Evolutionary conservation across 2,888 invertebrate species (phyloP).

Genomic region (Tenthredo livida): DNA sequence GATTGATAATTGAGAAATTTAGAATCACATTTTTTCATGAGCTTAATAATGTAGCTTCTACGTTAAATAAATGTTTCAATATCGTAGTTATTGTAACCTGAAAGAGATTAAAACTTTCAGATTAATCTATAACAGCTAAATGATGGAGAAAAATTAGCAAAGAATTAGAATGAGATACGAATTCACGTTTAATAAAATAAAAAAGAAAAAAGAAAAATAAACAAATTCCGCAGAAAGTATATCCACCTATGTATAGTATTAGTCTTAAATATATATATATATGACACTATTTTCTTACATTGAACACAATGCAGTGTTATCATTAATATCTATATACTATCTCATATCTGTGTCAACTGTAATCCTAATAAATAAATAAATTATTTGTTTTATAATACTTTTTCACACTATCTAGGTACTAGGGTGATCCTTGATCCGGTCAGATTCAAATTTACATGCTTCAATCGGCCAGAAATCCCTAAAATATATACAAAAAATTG

Average conservation of each 20-base stretch:
- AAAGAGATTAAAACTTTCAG: background rate
- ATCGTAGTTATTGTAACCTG: background rate
- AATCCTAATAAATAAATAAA: conserved; percentile 43
- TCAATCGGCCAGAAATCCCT: too few relatives aligned
- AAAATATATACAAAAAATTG: too few relatives aligned
- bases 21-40: background rate
- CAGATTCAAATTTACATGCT: too few relatives aligned
- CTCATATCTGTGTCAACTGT: background rate
- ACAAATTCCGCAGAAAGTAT: background rate
- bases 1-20: background rate
- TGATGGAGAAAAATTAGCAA: background rate
- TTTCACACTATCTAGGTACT: background rate
- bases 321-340: background rate
- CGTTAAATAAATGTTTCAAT: conserved; percentile 25
- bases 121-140: background rate
- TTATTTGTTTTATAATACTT: conserved; percentile 43
- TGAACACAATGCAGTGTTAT: conserved; percentile 9
- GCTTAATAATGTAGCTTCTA: background rate
- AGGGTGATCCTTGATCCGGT: too few relatives aligned
- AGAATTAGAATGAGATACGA: background rate
- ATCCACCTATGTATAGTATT: background rate
- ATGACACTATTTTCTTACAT: conserved; percentile 28
- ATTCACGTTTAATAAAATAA: background rate
- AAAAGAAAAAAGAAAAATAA: background rate
- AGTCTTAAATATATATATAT: background rate